These are phyloP conservation scores for Boloria selene DNA, from an alignment of 2,888 invertebrate genomes.

Conservation along the genomic window DNA sequence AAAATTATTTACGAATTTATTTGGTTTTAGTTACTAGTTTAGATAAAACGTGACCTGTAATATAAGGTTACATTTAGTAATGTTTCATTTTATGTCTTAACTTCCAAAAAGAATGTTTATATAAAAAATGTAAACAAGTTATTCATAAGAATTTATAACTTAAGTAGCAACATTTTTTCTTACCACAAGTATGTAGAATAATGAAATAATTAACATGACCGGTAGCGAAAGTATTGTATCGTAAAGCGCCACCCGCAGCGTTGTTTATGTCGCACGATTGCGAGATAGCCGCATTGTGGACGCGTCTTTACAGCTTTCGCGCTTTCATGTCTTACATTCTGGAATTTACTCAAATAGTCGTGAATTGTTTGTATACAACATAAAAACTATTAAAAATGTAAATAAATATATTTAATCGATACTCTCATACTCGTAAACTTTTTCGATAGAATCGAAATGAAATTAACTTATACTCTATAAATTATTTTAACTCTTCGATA, in stretches of 20 bases:
- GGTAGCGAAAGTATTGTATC: slow-evolving; percentile 47
- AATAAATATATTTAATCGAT: too few species aligned
- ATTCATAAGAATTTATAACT: not conserved
- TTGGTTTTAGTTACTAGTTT: too few species aligned
- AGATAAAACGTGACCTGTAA: too few species aligned
- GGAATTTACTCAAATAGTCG: not conserved
- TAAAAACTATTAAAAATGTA: not conserved
- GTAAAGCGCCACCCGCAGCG: slow-evolving; percentile 75
- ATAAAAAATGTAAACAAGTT: not conserved
- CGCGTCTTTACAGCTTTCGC: slow-evolving; percentile 66
- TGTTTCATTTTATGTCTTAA: too few species aligned
- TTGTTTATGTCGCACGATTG: slow-evolving; percentile 71
- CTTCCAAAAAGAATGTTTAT: not conserved
- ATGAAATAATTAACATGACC: slow-evolving; percentile 37
- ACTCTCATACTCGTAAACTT: too few species aligned
- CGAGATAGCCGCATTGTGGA: slow-evolving; percentile 61
- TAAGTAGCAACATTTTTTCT: not conserved
- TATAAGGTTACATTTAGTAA: too few species aligned
- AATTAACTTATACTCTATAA: too few species aligned
- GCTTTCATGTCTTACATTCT: slow-evolving; percentile 39
- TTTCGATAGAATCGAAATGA: too few species aligned
- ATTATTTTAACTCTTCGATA: too few species aligned
- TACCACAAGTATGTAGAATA: slow-evolving; percentile 17
- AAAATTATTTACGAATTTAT: too few species aligned
- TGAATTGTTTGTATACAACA: not conserved